These are phyloP conservation scores for Oncorhynchus kisutch DNA, from an alignment of 2,113 vertebrate species.

Conservation along the genomic window DNA sequence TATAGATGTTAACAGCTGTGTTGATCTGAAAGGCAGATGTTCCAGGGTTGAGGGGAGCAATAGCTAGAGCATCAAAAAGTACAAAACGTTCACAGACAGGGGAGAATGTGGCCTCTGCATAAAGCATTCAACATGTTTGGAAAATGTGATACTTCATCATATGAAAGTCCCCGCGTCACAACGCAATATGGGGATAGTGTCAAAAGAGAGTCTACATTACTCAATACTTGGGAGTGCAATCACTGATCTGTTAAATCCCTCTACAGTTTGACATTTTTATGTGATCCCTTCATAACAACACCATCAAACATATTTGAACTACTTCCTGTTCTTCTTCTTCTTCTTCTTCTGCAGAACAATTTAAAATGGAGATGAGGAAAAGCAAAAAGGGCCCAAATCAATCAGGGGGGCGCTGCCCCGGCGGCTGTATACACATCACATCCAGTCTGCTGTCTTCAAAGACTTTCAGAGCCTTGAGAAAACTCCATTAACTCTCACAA, in stretches of 20 bases:
- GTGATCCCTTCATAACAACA: background rate
- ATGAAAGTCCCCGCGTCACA: too few relatives aligned
- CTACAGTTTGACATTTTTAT: background rate
- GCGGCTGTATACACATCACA: constrained; percentile 98
- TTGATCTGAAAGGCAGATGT: too few relatives aligned
- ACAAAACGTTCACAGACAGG: too few relatives aligned
- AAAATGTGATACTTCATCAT: too few relatives aligned
- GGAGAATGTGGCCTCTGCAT: too few relatives aligned
- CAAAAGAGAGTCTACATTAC: background rate
- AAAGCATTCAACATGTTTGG: too few relatives aligned
- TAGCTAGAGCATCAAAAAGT: too few relatives aligned
- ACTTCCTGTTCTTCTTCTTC: background rate
- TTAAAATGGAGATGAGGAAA: constrained; percentile 43
- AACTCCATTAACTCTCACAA: constrained; percentile 99
- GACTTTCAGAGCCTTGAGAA: constrained; percentile 91
- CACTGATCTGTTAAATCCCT: too few relatives aligned
- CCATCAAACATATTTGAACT: constrained; percentile 20
- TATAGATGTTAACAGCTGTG: too few relatives aligned
- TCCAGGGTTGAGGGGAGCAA: too few relatives aligned
- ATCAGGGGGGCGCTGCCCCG: constrained; percentile 85
- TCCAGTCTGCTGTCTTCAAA: constrained; percentile 99
- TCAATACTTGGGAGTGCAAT: too few relatives aligned
- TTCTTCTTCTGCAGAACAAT: constrained; percentile 15
- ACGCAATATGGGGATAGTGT: background rate
- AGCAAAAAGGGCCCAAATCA: constrained; percentile 95